phyloP scores from a whole-genome alignment of 2,113 vertebrate genomes.

The Corythornis madagascariensis region DNA sequence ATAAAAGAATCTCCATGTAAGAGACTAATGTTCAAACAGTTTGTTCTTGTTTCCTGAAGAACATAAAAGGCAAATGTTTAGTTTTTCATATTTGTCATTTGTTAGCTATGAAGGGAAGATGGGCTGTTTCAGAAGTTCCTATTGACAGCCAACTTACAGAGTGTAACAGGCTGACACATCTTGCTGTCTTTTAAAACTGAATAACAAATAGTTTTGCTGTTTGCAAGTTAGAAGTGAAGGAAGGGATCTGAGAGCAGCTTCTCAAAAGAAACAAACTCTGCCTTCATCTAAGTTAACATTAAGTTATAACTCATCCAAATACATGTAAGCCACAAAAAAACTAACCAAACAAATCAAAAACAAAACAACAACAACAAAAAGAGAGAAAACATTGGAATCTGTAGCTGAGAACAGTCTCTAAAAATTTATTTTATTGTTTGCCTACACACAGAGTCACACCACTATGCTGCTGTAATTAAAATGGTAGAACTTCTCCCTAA shows the following conservation, averaged over 20 bases:
- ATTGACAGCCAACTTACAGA: background rate
- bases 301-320: background rate
- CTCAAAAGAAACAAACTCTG: background rate
- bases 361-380: background rate
- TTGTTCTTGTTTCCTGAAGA: background rate
- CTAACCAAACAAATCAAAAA: no score
- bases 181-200: slow-evolving; percentile 49
- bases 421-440: background rate
- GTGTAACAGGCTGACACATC: background rate
- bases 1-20: background rate
- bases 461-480: background rate
- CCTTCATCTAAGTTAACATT: background rate
- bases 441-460: background rate
- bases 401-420: background rate
- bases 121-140: background rate
- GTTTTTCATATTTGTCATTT: background rate
- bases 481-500: background rate
- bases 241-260: background rate
- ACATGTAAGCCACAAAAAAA: background rate
- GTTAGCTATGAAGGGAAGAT: background rate
- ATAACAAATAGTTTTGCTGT: slow-evolving; percentile 23
- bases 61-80: background rate
- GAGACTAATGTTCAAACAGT: background rate
- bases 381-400: background rate
- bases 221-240: slow-evolving; percentile 3